Percentiles rank a stretch among this genome's conserved stretches.
Conservation (phyloP, 2,888 invertebrate species). For the Taenaris catops region DNA sequence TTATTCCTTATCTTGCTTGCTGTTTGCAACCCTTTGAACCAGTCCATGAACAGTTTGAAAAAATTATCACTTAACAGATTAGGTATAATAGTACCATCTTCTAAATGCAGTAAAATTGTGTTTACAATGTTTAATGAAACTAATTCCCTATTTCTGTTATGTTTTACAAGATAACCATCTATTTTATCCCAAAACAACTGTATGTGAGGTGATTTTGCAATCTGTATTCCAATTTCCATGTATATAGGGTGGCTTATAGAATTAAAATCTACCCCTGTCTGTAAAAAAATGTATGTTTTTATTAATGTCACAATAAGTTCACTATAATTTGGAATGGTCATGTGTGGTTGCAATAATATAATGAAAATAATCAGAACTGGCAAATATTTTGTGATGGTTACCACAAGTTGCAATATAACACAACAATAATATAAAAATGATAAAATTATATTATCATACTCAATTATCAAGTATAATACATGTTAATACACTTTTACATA, state of each 20-base stretch:
- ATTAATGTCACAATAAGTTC: no score
- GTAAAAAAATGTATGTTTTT: no score
- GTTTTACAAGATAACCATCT: constrained; percentile 59
- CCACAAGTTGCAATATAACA: no score
- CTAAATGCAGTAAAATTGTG: constrained; percentile 70
- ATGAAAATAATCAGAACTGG: no score
- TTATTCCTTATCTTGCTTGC: constrained; percentile 78
- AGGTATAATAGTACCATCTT: constrained; percentile 67
- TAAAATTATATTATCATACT: no score
- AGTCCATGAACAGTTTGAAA: constrained; percentile 81
- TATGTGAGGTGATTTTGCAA: constrained; percentile 74
- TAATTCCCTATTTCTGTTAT: constrained; percentile 80
- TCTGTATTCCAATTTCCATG: constrained; percentile 75
- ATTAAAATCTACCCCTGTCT: constrained; percentile 80
- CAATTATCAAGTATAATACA: no score
- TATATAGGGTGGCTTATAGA: constrained; percentile 83
- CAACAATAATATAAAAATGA: no score
- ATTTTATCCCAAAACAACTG: constrained; percentile 79
- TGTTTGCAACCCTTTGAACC: constrained; percentile 80
- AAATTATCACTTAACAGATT: constrained; percentile 82
- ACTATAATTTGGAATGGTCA: no score
- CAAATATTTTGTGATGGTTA: no score
- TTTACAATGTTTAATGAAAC: constrained; percentile 80
- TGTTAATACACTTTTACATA: no score
- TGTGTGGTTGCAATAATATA: no score